Base-by-base conservation (phyloP, 92 coral and sea anemone species). In the Porites lobata region DNA sequence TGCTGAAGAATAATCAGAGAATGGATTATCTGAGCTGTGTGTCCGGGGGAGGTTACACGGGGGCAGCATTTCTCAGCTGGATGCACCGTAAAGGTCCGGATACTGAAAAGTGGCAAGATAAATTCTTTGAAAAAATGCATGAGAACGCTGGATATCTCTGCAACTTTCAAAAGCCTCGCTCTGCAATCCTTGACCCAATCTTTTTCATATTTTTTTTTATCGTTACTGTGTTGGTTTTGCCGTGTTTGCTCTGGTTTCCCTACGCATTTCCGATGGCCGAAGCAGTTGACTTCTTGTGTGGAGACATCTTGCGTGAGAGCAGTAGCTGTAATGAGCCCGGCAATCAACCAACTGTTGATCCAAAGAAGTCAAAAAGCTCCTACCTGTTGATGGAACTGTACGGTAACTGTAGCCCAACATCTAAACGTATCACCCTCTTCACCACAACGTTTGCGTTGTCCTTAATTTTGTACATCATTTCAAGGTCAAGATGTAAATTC, bases 1-100 rank as follows among this genome's bases (percentile, higher is more conserved):
- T 94, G 78, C 85, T 94, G 7, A 94, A 92, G 24, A 80, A 91
- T 29, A 51, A 84, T 9, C 92, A 92, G 0, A 79, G 69, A 50
- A 72, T 90, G 53, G 95, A 92, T 61, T 94, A 94, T 63, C 59
- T 94, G 59, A 92, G 98, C 75, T 94, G 98, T 65, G 92, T 94
- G 66, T 94, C 98, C 12, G 98, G 98, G 32, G 98, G 98, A 4
- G 93, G 93, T 80, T 94, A 75, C 76, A 91, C 94, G 10, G 98
- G 95, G 6, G 93, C 98, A 1, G 95, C 98, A 0, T 94, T 85
- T 66, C 75, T 94, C 51, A 95, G 92, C 75, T 92, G 98, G 95
- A 92, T 92, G 21, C 54, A 82, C 66, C 90, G 92, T 11, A 84
- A 75, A 24, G 59, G 69, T 17, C 26, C 19, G 54, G 88, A 84